Conservation (phyloP, 2,888 invertebrate genomes). For the Heliothis peltigera region DNA sequence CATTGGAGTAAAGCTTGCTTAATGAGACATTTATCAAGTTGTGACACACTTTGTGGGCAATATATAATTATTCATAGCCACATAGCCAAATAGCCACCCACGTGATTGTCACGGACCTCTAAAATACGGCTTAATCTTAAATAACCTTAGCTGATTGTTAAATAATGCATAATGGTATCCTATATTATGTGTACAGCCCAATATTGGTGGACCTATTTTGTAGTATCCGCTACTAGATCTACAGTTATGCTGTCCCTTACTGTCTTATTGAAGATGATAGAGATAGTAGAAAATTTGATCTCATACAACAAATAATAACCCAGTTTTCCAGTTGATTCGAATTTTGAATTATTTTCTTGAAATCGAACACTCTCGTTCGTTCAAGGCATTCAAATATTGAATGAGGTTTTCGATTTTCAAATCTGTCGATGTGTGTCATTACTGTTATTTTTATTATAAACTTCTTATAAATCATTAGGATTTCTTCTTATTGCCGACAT, state of each 20-base stretch:
- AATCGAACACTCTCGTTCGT: too few relatives aligned
- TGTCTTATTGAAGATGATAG: neutral
- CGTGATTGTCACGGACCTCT: constrained; percentile 30
- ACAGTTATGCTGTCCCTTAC: neutral
- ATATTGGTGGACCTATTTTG: neutral
- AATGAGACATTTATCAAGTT: constrained; percentile 60
- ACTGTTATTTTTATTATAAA: neutral
- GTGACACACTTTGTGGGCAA: constrained; percentile 38
- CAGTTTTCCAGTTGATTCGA: neutral
- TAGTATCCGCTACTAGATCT: neutral
- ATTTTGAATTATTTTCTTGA: neutral
- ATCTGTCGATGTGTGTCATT: neutral
- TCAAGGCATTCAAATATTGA: too few relatives aligned
- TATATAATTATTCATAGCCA: constrained; percentile 46
- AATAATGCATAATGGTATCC: constrained; percentile 18
- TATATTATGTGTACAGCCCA: constrained; percentile 5
- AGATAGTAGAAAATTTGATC: neutral
- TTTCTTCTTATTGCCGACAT: neutral
- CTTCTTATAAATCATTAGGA: too few relatives aligned
- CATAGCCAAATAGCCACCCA: constrained; percentile 35
- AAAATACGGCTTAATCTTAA: constrained; percentile 31
- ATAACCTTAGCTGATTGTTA: constrained; percentile 25
- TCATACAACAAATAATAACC: neutral
- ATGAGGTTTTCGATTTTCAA: too few relatives aligned
- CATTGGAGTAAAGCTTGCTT: constrained; percentile 43